Base-by-base conservation (phyloP, 1,140 invertebrate genomes). In the Eciton burchellii region DNA sequence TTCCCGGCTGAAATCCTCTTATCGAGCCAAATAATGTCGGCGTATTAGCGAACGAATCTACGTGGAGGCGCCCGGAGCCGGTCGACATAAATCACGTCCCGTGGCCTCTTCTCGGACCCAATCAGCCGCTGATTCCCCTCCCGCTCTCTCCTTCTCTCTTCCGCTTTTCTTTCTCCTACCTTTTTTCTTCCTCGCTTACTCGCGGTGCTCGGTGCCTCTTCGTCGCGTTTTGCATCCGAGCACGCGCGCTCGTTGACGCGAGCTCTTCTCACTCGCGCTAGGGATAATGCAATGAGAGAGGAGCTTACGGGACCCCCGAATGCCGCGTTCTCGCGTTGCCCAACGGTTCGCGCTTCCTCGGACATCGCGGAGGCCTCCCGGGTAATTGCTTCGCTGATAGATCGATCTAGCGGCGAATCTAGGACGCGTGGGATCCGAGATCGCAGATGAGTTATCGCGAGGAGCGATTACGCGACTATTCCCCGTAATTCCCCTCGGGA, bases 81-180 rank as follows among this genome's bases (percentile, higher is more conserved):
- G 86, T 89, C 88, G 86, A 86, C 90, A 91, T 92, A 92, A 92
- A 92, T 92, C 90, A 92, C 87, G 89, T 89, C 88, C 87, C 87
- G 74, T 84, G 77, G 88, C 84, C 85, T 91, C 90, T 90, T 92
- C 92, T 89, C 84, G 77, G 72, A 90, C 85, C 91, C 92, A 92
- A 92, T 92, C 91, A 92, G 84, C 91, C 85, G 81, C 82, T 68
- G 65, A 12, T 59, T 79, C 83, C 83, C 68, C 66, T 57, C 56
- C 76, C 71, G 81, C 62, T 65, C 16, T 26, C 35, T 84, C 82
- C 79, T 68, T 21, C 14, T 24, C 26, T 47, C 47, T 81, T 84
- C 81, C 47, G 47, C 49, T 65, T 49, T 45, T 43, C n/a, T 52
- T 56, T 49, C 26, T 1, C n/a, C 11, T 29, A 19, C 52, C 21